phyloP scores from a whole-genome alignment of 2,888 invertebrate genomes.

The Patella pellucida region DNA sequence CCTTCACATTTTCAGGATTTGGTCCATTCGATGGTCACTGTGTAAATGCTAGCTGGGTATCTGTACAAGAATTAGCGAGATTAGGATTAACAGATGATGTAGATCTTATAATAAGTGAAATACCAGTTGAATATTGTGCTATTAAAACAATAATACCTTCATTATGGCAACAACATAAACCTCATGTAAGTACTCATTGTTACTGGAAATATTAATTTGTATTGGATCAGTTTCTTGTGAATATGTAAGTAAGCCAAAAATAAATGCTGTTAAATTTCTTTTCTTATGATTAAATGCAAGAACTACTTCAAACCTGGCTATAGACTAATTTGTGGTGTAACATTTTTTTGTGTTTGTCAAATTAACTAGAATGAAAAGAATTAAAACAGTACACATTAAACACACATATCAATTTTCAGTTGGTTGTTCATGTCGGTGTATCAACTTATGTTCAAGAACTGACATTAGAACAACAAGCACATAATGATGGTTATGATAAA shows the following conservation, averaged over 20 bases:
- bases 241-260: no score
- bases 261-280: no score
- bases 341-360: no score
- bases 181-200: constrained; percentile 75
- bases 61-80: constrained; percentile 76
- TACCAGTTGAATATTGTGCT: constrained; percentile 77
- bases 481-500: constrained; percentile 71
- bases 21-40: constrained; percentile 82
- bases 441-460: constrained; percentile 77
- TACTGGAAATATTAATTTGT: no score
- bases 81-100: constrained; percentile 61
- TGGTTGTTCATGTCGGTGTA: constrained; percentile 87
- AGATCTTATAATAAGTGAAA: constrained; percentile 61
- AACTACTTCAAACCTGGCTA: no score
- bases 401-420: constrained; percentile 71
- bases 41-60: constrained; percentile 88
- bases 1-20: constrained; percentile 77
- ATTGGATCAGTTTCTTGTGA: no score
- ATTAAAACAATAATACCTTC: constrained; percentile 78
- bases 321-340: no score
- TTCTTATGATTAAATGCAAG: no score
- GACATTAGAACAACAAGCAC: constrained; percentile 81
- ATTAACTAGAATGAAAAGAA: no score
- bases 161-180: constrained; percentile 80
- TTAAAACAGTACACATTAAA: no score